phyloP scores from a whole-genome alignment of 2,113 vertebrate genomes.

The Notothenia rossii region DNA sequence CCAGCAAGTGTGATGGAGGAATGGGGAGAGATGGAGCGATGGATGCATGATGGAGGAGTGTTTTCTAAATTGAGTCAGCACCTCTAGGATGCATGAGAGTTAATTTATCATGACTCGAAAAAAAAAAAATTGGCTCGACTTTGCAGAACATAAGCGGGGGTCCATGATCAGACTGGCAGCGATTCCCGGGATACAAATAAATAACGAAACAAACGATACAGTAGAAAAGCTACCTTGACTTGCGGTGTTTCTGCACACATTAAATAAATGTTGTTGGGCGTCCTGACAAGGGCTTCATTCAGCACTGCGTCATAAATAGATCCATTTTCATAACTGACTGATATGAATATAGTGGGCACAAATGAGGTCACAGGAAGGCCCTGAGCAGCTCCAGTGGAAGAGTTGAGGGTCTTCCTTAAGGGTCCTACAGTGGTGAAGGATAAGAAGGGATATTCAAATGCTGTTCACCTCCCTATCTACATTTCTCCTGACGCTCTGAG shows the following conservation, averaged over 20 bases:
- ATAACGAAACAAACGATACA: slow-evolving; percentile 23
- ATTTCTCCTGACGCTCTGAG: slow-evolving; percentile 3
- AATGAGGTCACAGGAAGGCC: background rate
- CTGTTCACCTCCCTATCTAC: slow-evolving; percentile 2
- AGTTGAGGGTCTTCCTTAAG: slow-evolving; percentile 12
- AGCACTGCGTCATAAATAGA: background rate
- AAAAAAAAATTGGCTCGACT: slow-evolving; percentile 31
- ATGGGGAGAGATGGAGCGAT: slow-evolving; percentile 22
- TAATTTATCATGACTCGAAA: slow-evolving; percentile 57
- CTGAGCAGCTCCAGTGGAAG: background rate
- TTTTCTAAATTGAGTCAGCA: slow-evolving; percentile 61
- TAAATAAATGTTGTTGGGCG: slow-evolving; percentile 3
- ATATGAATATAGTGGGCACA: background rate
- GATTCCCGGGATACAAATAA: slow-evolving; percentile 38
- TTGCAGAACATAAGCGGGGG: slow-evolving; percentile 17
- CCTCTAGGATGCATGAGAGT: slow-evolving; percentile 37
- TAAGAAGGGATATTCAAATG: slow-evolving; percentile 15
- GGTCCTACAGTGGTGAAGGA: slow-evolving; percentile 6
- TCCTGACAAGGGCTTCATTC: background rate
- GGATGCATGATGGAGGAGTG: slow-evolving; percentile 39
- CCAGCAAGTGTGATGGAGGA: slow-evolving; percentile 46
- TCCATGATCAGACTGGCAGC: slow-evolving; percentile 12
- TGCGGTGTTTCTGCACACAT: slow-evolving; percentile 5
- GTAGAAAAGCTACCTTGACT: slow-evolving; percentile 12
- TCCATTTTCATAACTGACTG: background rate